Evolutionary conservation across 2,888 invertebrate genomes (phyloP).

Genomic region (Troides oblongomaculatus): DNA sequence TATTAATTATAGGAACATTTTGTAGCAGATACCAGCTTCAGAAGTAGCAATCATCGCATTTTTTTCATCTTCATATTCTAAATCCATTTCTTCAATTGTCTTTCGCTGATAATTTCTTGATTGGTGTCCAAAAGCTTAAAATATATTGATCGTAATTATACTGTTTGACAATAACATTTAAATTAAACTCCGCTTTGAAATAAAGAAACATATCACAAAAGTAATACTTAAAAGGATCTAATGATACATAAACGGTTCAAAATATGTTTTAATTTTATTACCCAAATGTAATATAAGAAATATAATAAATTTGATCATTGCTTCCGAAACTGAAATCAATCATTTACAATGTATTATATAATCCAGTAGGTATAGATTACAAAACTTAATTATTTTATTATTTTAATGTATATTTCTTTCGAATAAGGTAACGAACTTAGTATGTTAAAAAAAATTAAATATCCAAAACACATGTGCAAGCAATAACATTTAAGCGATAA

Average conservation of each 20-base stretch:
- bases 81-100: constrained; percentile 56
- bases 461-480: too few species aligned
- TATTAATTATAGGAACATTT: neutral
- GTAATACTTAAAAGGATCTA: neutral
- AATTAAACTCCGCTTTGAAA: neutral
- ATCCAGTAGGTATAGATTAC: neutral
- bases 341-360: neutral
- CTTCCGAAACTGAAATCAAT: neutral
- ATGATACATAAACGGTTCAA: too few species aligned
- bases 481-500: too few species aligned
- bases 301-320: constrained; percentile 1
- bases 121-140: constrained; percentile 16
- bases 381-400: neutral
- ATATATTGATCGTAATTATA: neutral
- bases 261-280: neutral
- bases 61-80: constrained; percentile 66
- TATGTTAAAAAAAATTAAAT: too few species aligned
- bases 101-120: constrained; percentile 37
- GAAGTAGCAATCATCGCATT: constrained; percentile 64
- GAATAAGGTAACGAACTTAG: too few species aligned
- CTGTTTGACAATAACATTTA: too few species aligned
- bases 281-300: neutral
- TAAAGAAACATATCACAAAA: neutral
- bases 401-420: too few species aligned
- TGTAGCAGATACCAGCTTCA: constrained; percentile 46